These are phyloP conservation scores for Lynx canadensis DNA, from an alignment of 2,113 vertebrate species.

Conservation along the genomic window DNA sequence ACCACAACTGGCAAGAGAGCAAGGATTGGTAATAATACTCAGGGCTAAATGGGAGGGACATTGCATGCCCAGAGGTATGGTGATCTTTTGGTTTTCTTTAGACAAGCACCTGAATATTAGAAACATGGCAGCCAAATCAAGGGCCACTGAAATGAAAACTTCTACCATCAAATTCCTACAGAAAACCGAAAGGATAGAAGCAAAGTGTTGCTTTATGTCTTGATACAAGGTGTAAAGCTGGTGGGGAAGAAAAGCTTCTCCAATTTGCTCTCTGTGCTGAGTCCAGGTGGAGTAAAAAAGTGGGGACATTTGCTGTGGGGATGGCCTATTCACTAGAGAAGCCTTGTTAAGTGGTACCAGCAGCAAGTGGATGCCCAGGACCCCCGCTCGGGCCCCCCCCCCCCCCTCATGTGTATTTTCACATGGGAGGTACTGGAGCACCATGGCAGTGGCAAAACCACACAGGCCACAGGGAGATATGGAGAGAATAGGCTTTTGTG, in stretches of 20 bases:
- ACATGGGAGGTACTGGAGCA: fast-evolving
- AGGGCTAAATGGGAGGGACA: not conserved
- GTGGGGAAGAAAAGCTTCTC: not conserved
- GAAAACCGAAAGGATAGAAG: not conserved
- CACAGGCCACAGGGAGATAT: not conserved
- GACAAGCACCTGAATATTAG: not conserved
- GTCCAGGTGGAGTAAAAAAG: not conserved
- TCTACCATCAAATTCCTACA: not conserved
- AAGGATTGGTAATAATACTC: not conserved
- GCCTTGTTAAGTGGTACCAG: not conserved
- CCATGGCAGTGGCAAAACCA: not conserved
- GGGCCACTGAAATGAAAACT: not conserved
- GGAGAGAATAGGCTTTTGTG: not conserved
- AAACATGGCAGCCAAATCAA: not conserved
- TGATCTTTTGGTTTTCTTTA: not conserved
- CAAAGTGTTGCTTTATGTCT: not conserved
- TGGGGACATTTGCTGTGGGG: not conserved
- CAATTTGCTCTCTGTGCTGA: not conserved
- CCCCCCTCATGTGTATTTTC: too few relatives aligned
- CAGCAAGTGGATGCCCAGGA: not conserved
- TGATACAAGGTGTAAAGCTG: not conserved
- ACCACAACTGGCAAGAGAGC: not conserved
- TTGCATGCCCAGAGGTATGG: not conserved
- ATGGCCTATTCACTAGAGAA: not conserved
- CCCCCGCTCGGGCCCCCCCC: not conserved